These are phyloP conservation scores for Lordiphosa fenestrarum DNA, from an alignment of 2,888 invertebrate species.

Conservation along the genomic window DNA sequence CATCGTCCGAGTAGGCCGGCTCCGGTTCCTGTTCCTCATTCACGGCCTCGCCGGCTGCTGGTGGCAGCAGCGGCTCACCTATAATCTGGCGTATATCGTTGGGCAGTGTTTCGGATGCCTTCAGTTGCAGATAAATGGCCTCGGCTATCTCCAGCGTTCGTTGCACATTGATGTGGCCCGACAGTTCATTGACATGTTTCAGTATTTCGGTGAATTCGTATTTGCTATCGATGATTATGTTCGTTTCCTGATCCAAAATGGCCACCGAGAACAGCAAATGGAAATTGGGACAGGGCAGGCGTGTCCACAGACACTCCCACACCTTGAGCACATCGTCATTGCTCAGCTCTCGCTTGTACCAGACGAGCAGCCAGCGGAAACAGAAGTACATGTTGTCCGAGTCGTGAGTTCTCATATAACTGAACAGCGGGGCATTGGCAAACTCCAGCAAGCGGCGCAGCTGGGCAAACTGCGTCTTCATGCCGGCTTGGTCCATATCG, in stretches of 20 bases:
- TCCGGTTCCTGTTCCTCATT: slow-evolving; percentile 45
- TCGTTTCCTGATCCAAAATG: slow-evolving; percentile 94
- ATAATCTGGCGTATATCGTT: slow-evolving; percentile 87
- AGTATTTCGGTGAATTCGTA: slow-evolving; percentile 98
- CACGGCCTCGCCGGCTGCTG: slow-evolving; percentile 32
- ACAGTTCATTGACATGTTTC: slow-evolving; percentile 97
- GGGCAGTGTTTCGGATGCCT: slow-evolving; percentile 85
- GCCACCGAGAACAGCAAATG: slow-evolving; percentile 96
- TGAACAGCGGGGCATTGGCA: slow-evolving; percentile 91
- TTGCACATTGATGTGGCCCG: slow-evolving; percentile 91
- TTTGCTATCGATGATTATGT: slow-evolving; percentile 92
- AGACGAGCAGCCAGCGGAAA: slow-evolving; percentile 97
- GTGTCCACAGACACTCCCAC: slow-evolving; percentile 99
- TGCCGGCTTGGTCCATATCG: slow-evolving; percentile 97
- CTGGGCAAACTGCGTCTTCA: slow-evolving; percentile 95
- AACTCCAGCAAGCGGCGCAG: slow-evolving; percentile 90
- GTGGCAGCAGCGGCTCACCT: slow-evolving; percentile 81
- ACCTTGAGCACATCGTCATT: slow-evolving; percentile 92
- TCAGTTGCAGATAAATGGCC: slow-evolving; percentile 94
- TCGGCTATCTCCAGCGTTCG: slow-evolving; percentile 92
- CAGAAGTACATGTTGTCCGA: slow-evolving; percentile 98
- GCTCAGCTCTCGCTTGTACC: slow-evolving; percentile 96
- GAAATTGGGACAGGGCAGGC: slow-evolving; percentile 95
- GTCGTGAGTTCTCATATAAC: slow-evolving; percentile 86
- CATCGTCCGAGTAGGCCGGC: slow-evolving; percentile 78